Evolutionary conservation across 2,113 vertebrate species (phyloP).

Genomic region (Cheirogaleus medius): DNA sequence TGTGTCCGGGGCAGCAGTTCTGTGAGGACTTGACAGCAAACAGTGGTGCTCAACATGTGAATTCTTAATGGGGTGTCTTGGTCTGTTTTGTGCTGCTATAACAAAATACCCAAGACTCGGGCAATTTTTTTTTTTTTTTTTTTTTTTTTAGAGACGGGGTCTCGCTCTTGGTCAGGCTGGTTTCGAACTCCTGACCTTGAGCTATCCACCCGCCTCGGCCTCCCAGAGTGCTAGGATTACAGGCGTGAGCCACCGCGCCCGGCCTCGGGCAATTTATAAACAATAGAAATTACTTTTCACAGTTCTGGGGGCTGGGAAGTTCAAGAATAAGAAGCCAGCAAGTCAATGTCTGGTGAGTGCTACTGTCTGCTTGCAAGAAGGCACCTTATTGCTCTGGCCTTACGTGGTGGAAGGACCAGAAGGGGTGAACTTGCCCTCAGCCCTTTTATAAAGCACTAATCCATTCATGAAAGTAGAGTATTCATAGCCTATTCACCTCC

Average conservation of each 20-base stretch:
- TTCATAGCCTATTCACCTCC: background rate
- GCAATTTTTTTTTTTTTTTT: too few species aligned
- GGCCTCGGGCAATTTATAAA: background rate
- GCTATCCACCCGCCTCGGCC: too few species aligned
- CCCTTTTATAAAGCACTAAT: background rate
- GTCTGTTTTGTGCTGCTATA: background rate
- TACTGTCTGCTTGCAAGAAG: too few species aligned
- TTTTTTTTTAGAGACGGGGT: too few species aligned
- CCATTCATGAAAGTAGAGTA: background rate
- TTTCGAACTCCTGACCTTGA: too few species aligned
- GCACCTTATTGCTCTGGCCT: background rate
- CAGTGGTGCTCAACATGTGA: background rate
- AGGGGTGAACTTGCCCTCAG: background rate
- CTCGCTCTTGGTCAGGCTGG: too few species aligned
- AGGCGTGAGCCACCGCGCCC: too few species aligned
- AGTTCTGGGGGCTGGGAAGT: background rate
- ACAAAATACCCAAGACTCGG: background rate
- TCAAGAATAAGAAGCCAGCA: too few species aligned
- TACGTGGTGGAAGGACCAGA: background rate
- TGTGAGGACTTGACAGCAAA: background rate
- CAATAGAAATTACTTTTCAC: background rate
- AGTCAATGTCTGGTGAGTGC: background rate
- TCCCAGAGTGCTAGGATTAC: too few species aligned
- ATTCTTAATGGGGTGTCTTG: background rate
- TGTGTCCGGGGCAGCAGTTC: background rate